phyloP scores from a whole-genome alignment of 2,888 invertebrate genomes.

The Acleris sparsana region DNA sequence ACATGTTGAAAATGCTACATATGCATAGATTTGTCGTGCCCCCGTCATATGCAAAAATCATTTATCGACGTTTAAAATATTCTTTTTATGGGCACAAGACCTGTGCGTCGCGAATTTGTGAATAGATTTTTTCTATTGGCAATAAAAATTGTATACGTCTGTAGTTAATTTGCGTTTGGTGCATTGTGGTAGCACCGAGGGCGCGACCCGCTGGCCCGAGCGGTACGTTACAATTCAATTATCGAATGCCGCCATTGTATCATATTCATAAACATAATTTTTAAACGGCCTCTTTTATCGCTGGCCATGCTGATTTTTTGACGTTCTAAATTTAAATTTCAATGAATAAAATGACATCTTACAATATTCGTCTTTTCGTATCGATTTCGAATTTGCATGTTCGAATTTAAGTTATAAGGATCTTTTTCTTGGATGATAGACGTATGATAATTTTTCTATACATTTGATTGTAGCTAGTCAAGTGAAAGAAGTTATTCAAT shows the following conservation, averaged over 20 bases:
- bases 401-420: conserved; percentile 68
- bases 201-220: conserved; percentile 77
- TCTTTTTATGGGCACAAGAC: conserved; percentile 72
- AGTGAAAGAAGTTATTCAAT: conserved; percentile 54
- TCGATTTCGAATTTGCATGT: conserved; percentile 77
- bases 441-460: conserved; percentile 74
- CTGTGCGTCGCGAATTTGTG: conserved; percentile 69
- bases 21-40: conserved; percentile 49
- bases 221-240: conserved; percentile 70
- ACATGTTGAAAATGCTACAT: conserved; percentile 74
- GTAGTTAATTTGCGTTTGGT: conserved; percentile 80
- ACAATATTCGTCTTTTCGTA: conserved; percentile 48
- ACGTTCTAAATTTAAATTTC: conserved; percentile 70
- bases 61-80: conserved; percentile 77
- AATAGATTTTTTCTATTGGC: conserved; percentile 75
- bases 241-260: conserved; percentile 61
- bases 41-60: conserved; percentile 80
- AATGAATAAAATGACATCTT: conserved; percentile 58
- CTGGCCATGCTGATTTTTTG: conserved; percentile 66
- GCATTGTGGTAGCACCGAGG: conserved; percentile 71
- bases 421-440: conserved; percentile 77
- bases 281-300: conserved; percentile 65
- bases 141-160: conserved; percentile 74
- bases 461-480: conserved; percentile 54
- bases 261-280: conserved; percentile 66